These are phyloP conservation scores for Sigmodon hispidus DNA, from an alignment of 2,113 vertebrate genomes.

Conservation along the genomic window DNA sequence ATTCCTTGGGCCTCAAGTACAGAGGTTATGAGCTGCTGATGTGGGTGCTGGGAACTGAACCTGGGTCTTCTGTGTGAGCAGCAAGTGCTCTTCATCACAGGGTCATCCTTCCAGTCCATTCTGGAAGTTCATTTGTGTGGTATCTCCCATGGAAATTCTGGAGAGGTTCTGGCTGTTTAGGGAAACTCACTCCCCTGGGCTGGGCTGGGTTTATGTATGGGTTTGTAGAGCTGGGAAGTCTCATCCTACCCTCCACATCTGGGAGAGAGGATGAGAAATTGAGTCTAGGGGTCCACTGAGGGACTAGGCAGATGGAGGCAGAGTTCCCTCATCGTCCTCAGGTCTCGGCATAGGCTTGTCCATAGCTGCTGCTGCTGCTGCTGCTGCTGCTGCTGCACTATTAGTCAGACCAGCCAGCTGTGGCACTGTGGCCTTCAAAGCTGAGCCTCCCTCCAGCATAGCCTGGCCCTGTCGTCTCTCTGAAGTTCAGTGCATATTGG, in stretches of 20 bases:
- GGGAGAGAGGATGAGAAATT: background rate
- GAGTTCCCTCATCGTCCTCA: background rate
- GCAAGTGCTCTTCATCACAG: background rate
- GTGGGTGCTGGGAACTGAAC: background rate
- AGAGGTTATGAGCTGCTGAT: background rate
- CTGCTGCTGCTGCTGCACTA: too few species aligned
- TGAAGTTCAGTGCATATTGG: background rate
- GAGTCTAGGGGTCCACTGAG: background rate
- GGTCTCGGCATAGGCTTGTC: background rate
- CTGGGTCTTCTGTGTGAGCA: background rate
- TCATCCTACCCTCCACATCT: background rate
- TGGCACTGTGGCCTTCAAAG: background rate
- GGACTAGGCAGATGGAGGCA: background rate
- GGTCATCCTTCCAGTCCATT: background rate
- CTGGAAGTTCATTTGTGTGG: background rate
- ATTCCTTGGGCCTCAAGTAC: background rate
- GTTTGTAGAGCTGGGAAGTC: background rate
- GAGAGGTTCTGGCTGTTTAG: background rate
- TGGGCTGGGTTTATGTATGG: rapidly evolving
- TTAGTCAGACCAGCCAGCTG: background rate
- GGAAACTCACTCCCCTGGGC: background rate
- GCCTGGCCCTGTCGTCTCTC: background rate
- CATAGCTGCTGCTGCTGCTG: background rate
- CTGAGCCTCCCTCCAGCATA: background rate
- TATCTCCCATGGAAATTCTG: background rate